Base-by-base conservation (phyloP, 64 coral and sea anemone species). In the Actinia equina region DNA sequence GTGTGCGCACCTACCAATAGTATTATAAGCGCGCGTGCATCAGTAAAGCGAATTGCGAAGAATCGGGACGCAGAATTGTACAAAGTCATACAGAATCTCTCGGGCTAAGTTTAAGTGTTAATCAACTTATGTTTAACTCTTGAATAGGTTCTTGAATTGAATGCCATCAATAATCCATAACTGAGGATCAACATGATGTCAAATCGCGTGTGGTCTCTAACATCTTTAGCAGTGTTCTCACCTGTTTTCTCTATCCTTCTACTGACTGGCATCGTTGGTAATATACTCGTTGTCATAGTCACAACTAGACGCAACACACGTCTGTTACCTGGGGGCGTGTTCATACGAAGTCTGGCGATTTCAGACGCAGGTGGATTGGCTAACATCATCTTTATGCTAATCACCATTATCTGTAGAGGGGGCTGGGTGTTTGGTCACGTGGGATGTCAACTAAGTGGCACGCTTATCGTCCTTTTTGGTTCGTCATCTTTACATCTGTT, bases 301-400 rank as follows among this genome's bases (percentile, higher is more conserved):
- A 85, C 79, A 18, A 60, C 83, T n/a, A 69, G 84, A 30, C 90
- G 90, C 37, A 85, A 80, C 3, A 87, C 85, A 3, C 85, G 74
- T n/a, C 77, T 79, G 37, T 43, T 65, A 23, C 85, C 74, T 56
- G 90, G 84, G 14, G 84, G 46, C 52, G 78, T 87, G 19, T 92
- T 92, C 77, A 85, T 92, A 44, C 86, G 85, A 58, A 92, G 74
- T 45, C 26, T 92, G 25, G 90, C 90, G 6, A 20, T 87, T 10
- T 77, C 79, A 15, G 90, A 92, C 22, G 84, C 84, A 41, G 77
- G 85, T 16, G 90, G 74, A 14, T 87, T 85, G 10, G 85, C 85
- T 3, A 92, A 83, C 37, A 26, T 92, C 8, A 83, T 92, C 43
- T 92, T 92, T 27, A 92, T 92, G 90, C 37, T 92, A 15, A 58